Evolutionary conservation across 1,140 invertebrate genomes (phyloP), one percentile per base, ranked within the genome.

Genomic region (Papilio polyxenes): DNA sequence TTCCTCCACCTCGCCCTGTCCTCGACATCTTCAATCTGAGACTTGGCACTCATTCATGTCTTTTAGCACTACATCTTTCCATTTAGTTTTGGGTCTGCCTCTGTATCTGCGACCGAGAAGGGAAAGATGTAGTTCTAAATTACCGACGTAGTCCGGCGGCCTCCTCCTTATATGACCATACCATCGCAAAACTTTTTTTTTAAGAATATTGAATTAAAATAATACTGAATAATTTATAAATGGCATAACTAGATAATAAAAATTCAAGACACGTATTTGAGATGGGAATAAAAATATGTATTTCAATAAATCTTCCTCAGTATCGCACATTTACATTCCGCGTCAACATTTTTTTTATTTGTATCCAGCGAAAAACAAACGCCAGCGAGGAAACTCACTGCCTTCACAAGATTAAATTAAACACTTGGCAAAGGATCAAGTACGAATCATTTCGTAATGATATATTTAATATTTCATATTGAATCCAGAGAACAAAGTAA

Each of bases 361-460:
- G 65, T 72, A 72, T 72, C 65, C 65, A 72, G 65, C 65, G 31
- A 72, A 72, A 31, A 40, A 69, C 62, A 65, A 31, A 31, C 62
- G 23, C 9, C 20, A 31, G 13, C 20, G 62, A 31, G 15, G 59
- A 23, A 31, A 65, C 23, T 72, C 53, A 56, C 65, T 72, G 65
- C 65, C 65, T 72, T 72, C 65, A 37, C 65, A 6, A 72, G 65
- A 72, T 72, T 72, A 72, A 72, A 72, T 72, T 72, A 72, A 72
- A 72, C 65, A 69, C 31, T 72, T 72, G 65, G 65, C 65, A 72
- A 72, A 37, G 65, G 65, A 72, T 72, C 65, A 72, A 72, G 65
- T 72, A 72, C 65, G 65, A 72, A 72, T 37, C 31, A 72, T 13
- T 72, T 72, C 65, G 31, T 40, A 72, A 72, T 72, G 65, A 72